Percentiles rank a stretch among this genome's conserved stretches.
Conservation (phyloP, 2,797 vertebrate species). For the Pangasius djambal region DNA sequence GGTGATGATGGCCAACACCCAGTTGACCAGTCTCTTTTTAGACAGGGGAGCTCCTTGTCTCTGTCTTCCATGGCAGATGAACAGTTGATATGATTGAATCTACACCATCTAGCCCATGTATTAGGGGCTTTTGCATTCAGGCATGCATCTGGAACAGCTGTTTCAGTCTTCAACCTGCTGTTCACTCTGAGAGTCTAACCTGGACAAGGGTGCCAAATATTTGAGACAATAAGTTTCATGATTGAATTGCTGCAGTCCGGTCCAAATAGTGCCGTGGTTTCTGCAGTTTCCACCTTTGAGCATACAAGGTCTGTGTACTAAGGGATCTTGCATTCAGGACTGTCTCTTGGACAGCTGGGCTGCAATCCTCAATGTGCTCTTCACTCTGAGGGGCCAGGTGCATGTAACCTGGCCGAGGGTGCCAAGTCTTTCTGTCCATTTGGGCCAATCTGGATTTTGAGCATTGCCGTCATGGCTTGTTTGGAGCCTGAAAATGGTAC, state of each 20-base stretch:
- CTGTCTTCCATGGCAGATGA: background rate
- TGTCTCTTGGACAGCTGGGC: background rate
- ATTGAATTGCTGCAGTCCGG: background rate
- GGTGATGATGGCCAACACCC: background rate
- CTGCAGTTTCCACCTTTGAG: background rate
- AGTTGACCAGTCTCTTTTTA: background rate
- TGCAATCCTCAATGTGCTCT: background rate
- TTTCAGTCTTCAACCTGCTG: background rate
- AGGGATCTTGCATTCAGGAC: background rate
- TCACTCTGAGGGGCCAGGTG: background rate
- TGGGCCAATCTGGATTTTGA: background rate
- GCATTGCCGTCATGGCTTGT: background rate
- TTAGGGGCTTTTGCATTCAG: background rate
- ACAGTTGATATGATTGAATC: background rate
- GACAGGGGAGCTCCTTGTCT: background rate
- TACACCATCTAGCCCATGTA: background rate
- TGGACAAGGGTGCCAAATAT: background rate
- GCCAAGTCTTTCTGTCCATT: background rate
- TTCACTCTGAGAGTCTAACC: background rate
- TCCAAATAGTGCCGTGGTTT: background rate
- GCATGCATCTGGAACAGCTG: background rate
- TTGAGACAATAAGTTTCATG: background rate
- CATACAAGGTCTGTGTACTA: background rate
- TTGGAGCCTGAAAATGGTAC: background rate
- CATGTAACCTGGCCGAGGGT: background rate